These are phyloP conservation scores for Aspiorhynchus laticeps DNA, from an alignment of 2,113 vertebrate genomes.

Conservation along the genomic window DNA sequence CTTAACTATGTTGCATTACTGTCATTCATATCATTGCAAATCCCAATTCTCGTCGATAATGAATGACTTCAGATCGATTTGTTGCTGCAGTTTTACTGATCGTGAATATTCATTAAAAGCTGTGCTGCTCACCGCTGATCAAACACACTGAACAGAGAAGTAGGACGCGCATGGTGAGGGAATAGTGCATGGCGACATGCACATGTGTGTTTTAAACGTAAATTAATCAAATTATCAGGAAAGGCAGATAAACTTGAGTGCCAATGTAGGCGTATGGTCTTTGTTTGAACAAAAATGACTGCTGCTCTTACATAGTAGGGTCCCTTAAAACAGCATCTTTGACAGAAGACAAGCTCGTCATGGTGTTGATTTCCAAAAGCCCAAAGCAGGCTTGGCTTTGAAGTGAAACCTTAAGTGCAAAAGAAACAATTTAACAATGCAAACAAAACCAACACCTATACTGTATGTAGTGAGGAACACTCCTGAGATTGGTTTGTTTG, in stretches of 20 bases:
- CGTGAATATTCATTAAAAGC: not conserved
- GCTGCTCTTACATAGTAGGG: conserved; percentile 58
- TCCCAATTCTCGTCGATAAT: not conserved
- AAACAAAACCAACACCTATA: conserved; percentile 26
- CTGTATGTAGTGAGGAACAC: not conserved
- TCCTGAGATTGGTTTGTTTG: not conserved
- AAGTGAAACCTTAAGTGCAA: conserved; percentile 21
- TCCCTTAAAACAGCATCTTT: conserved; percentile 46
- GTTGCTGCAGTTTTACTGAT: not conserved
- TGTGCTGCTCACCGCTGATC: not conserved
- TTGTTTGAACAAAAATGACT: conserved; percentile 59
- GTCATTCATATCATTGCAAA: not conserved
- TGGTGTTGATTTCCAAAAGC: conserved; percentile 42
- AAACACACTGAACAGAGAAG: not conserved
- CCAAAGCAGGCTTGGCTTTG: conserved; percentile 36
- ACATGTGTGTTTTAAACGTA: conserved; percentile 4
- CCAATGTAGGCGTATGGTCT: conserved; percentile 38
- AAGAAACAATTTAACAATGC: not conserved
- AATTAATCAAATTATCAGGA: not conserved
- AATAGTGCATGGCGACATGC: not conserved
- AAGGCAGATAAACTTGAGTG: conserved; percentile 10
- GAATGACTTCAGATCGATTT: not conserved
- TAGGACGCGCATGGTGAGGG: not conserved
- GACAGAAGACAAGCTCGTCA: conserved; percentile 43
- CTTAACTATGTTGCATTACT: not conserved